Percentiles rank a stretch among this genome's conserved stretches.
phyloP scores from a whole-genome alignment of 2,888 invertebrate species.

The Eupelmus urozonus region DNA sequence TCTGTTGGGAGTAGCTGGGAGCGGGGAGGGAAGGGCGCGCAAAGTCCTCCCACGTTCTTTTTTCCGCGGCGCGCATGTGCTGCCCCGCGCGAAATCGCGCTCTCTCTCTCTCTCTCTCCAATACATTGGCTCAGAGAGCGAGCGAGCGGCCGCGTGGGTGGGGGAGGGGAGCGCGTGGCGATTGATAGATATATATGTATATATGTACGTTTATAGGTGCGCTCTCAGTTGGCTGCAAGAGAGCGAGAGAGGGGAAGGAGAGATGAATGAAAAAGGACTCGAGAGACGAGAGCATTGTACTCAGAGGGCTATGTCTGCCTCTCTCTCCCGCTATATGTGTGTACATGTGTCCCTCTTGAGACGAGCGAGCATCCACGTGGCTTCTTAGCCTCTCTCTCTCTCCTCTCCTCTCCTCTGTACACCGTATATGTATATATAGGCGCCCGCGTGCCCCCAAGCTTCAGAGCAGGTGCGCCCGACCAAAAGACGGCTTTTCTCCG shows the following conservation, averaged over 20 bases:
- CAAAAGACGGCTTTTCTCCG: too few species aligned
- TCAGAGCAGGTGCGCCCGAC: too few species aligned
- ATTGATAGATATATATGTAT: neutral
- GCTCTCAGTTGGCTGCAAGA: neutral
- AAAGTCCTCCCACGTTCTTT: too few species aligned
- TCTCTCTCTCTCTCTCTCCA: neutral
- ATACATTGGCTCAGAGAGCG: too few species aligned
- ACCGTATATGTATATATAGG: too few species aligned
- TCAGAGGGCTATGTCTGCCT: too few species aligned
- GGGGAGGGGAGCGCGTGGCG: conserved; percentile 7
- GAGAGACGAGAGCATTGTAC: conserved; percentile 1
- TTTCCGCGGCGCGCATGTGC: neutral
- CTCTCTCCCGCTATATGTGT: conserved; percentile 22
- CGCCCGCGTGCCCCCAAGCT: too few species aligned
- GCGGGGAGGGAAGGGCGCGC: too few species aligned
- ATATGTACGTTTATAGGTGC: neutral
- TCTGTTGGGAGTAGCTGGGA: too few species aligned
- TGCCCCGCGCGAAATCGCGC: neutral
- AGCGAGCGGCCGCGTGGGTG: neutral
- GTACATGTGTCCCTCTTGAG: conserved; percentile 4
- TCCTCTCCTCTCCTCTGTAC: too few species aligned
- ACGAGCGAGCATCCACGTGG: neutral
- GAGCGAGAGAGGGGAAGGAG: conserved; percentile 56
- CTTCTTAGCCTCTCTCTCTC: too few species aligned
- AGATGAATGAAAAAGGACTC: conserved; percentile 59